Evolutionary conservation across 2,113 vertebrate species (phyloP), one percentile per base, ranked within the genome.

Genomic region (Calidris pygmaea): DNA sequence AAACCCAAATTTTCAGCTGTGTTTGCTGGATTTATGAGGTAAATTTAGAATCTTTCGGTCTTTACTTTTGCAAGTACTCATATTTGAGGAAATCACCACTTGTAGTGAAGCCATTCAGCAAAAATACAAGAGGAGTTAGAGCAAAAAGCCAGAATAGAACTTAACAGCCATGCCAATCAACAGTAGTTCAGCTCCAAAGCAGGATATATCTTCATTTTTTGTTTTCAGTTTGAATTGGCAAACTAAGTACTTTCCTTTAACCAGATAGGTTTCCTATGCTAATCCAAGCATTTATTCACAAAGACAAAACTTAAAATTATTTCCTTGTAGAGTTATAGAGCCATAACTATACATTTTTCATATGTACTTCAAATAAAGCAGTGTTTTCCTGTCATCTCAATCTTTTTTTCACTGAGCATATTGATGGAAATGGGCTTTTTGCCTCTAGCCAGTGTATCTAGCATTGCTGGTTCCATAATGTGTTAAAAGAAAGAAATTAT

Each of bases 21-120:
- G 22, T 80, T 81, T 85, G 2, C 8, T 66, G 20, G 4, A 45
- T 63, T 66, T 86, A 24, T 17, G 4, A 82, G 12, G 63, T 6
- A 50, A 37, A 72, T 39, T 32, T 41, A 0, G 0, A 6, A 62
- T 45, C 20, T 67, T 59, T 43, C 43, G 3, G 15, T 8, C 12
- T 75, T 37, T 65, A 27, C 5, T 47, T 86, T 77, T 60, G 5
- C 56, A 85, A 87, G 7, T n/a, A 45, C 5, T 53, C 10, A 17
- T 43, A 60, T 47, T 58, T 90, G 35, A 74, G 34, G 47, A 81
- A n/a, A 78, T 47, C 4, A 29, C 6, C 4, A 66, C 12, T 73
- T 45, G 3, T 17, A 65, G 45, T 21, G 7, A 71, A 75, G 23
- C 3, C 18, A 3, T 70, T 67, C 35, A 60, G 27, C 52, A 60